phyloP scores from a whole-genome alignment of 2,113 vertebrate species.

The Lontra canadensis region DNA sequence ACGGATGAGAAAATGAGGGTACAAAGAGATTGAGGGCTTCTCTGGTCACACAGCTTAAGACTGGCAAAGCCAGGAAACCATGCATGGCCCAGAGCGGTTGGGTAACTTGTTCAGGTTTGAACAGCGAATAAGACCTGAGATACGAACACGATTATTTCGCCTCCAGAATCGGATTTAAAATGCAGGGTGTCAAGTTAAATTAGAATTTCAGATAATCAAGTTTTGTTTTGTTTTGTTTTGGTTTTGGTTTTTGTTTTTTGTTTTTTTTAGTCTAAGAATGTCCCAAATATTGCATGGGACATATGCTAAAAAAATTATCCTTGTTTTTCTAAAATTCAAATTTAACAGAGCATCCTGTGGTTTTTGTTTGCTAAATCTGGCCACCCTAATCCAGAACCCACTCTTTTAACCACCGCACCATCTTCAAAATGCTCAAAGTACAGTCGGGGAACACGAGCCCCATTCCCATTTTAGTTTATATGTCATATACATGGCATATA shows the following conservation, averaged over 20 bases:
- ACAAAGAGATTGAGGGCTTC: not conserved
- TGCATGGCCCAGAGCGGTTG: not conserved
- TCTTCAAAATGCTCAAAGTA: not conserved
- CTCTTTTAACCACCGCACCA: not conserved
- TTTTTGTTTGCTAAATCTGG: not conserved
- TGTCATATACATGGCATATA: accelerated
- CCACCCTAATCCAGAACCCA: not conserved
- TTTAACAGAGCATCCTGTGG: not conserved
- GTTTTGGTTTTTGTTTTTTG: not conserved
- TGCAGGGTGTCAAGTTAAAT: not conserved
- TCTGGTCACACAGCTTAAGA: not conserved
- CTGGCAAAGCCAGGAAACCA: not conserved
- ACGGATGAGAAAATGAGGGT: not conserved
- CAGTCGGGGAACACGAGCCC: accelerated
- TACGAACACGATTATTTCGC: not conserved
- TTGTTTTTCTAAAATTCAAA: not conserved
- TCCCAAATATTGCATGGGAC: not conserved
- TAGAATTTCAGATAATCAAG: not conserved
- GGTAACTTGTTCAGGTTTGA: not conserved
- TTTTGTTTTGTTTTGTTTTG: not conserved
- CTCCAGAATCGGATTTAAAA: not conserved
- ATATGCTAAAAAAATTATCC: not conserved
- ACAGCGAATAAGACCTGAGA: not conserved
- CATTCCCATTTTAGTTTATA: not conserved
- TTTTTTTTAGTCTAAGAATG: not conserved